A percentile compares a stretch with the other conserved stretches of the same genome.
phyloP scores from a whole-genome alignment of 2,888 invertebrate genomes.

The Drosophila demipolita region DNA sequence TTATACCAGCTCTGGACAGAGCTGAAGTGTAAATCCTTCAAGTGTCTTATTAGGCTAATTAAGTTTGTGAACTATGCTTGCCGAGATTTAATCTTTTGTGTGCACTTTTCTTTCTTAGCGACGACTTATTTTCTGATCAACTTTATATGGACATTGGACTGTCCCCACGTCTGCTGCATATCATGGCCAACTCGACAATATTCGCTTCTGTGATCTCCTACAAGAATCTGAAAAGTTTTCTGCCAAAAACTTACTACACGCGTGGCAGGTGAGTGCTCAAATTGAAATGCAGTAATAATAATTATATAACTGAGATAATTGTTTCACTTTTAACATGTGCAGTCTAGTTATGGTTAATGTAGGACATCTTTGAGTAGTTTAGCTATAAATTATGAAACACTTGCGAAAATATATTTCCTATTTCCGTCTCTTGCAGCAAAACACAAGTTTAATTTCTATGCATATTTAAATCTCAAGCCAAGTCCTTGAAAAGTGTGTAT shows the following conservation, averaged over 20 bases:
- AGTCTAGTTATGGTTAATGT: no score
- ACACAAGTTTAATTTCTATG: conserved; percentile 13
- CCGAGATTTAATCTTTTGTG: conserved; percentile 35
- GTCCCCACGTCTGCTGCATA: conserved; percentile 81
- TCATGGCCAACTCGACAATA: conserved; percentile 84
- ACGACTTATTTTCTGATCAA: conserved; percentile 85
- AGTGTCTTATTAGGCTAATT: conserved; percentile 71
- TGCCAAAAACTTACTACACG: conserved; percentile 84
- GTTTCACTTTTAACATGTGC: no score
- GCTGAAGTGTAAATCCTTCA: conserved; percentile 27
- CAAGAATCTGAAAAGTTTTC: conserved; percentile 84
- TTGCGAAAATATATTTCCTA: neutral
- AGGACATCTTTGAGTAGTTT: neutral
- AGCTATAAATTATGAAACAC: neutral
- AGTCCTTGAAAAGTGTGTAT: conserved; percentile 4
- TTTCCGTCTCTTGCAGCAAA: neutral
- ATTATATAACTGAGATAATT: neutral
- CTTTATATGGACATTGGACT: conserved; percentile 84
- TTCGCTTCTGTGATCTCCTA: conserved; percentile 85
- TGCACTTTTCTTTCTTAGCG: conserved; percentile 66
- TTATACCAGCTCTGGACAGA: conserved; percentile 2
- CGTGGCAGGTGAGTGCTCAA: conserved; percentile 83
- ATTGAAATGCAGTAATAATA: neutral
- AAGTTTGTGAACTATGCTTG: conserved; percentile 33
- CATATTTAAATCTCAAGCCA: conserved; percentile 10